These are phyloP conservation scores for Corythaixoides concolor DNA, from an alignment of 2,113 vertebrate genomes.

Conservation along the genomic window DNA sequence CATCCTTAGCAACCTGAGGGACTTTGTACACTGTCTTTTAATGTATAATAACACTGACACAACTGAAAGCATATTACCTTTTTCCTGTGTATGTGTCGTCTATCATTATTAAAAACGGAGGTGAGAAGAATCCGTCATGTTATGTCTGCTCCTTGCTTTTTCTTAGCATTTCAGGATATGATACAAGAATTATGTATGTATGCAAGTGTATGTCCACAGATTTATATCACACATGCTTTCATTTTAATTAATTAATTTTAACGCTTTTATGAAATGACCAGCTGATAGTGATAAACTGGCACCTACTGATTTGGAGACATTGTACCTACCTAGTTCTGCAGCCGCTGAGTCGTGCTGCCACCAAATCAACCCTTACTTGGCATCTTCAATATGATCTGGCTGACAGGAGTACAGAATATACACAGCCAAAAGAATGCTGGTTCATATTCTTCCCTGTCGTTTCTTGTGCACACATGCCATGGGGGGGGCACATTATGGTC, in stretches of 20 bases:
- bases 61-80: not conserved
- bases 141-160: not conserved
- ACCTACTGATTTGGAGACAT: not conserved
- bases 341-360: not conserved
- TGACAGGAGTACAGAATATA: not conserved
- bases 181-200: not conserved
- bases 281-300: not conserved
- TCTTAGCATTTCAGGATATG: not conserved
- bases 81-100: not conserved
- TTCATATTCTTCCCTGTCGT: not conserved
- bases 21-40: not conserved
- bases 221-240: not conserved
- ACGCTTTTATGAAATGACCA: not conserved
- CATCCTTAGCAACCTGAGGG: not conserved
- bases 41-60: not conserved
- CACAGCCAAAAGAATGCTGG: not conserved
- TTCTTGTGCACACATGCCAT: not conserved
- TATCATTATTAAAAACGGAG: not conserved
- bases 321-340: not conserved
- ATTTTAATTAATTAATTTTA: not conserved
- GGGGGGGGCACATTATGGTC: not conserved
- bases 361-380: not conserved
- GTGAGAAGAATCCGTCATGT: not conserved
- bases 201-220: not conserved
- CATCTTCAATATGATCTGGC: not conserved